phyloP scores from a whole-genome alignment of 2,113 vertebrate species.

The Catagonus wagneri region DNA sequence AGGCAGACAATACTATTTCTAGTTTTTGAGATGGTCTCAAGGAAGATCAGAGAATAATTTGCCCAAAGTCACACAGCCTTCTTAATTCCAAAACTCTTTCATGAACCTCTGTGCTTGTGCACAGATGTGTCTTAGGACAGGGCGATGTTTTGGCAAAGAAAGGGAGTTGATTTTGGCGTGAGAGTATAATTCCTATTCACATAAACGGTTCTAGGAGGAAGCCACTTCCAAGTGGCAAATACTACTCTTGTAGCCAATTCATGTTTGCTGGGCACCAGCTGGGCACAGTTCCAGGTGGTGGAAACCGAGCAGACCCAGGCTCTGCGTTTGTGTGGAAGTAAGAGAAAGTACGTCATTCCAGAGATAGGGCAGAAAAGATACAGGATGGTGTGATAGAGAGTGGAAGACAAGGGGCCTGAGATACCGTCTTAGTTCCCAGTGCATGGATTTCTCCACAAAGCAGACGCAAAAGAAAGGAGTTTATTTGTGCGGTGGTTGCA shows the following conservation, averaged over 20 bases:
- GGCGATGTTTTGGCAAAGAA: not conserved
- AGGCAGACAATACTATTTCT: not conserved
- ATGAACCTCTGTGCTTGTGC: not conserved
- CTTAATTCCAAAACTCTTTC: not conserved
- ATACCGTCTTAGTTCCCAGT: not conserved
- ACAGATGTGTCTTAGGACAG: not conserved
- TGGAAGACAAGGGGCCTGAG: not conserved
- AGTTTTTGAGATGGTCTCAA: not conserved
- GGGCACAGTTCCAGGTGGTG: not conserved
- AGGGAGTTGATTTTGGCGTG: not conserved
- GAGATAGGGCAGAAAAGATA: not conserved
- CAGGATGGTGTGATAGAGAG: not conserved
- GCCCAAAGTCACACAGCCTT: not conserved
- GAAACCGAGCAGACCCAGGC: not conserved
- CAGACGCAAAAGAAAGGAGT: not conserved
- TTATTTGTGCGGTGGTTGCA: not conserved
- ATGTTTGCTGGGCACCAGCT: not conserved
- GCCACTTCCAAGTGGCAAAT: not conserved
- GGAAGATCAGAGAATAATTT: conserved; percentile 20
- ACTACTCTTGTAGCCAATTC: not conserved
- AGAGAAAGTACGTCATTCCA: not conserved
- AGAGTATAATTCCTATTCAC: not conserved
- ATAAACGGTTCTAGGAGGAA: not conserved
- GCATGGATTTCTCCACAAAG: not conserved
- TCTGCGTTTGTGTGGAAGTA: not conserved